Evolutionary conservation across 2,113 vertebrate species (phyloP), one percentile per base, ranked within the genome.

Genomic region (Irena cyanogastra): DNA sequence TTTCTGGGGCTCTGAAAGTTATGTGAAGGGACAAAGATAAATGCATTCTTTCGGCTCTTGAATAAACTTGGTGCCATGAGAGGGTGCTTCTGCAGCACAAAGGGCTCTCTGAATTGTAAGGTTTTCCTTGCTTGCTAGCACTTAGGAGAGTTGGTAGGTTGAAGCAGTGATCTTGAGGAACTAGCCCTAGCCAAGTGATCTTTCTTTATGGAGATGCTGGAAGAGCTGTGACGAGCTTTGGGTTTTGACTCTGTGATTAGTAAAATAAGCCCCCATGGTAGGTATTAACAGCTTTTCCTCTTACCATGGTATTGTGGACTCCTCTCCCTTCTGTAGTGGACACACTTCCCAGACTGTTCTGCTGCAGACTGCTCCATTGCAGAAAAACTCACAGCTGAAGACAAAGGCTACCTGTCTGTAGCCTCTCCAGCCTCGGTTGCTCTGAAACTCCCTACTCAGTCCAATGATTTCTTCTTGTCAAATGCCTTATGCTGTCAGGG

Each of bases 41-140:
- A 33, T 20, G 5, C 54, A 21, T 66, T 77, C 33, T 85, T 83
- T 83, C 30, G 44, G 35, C 47, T 82, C 54, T 47, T 41, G 11
- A 9, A 57, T 72, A 26, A 74, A 52, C 17, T 72, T 61, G 4
- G 50, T 70, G 60, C 79, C 52, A 26, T 52, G 12, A 72, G 82
- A 90, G 49, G 77, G 45, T 91, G 61, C 61, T 77, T 79, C 37
- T 92, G 60, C 47, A 80, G 16, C 61, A 72, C 35, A 7, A 2
- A 87, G 59, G 45, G 27, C 27, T 70, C 47, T 59, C 21, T 68
- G 83, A 56, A 17, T 23, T 53, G 23, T 21, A 9, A 89, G 71
- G 33, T 30, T 90, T 94, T 88, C 41, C n/a, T 31, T 47, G 45
- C 33, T 87, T 0, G 0, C 52, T 77, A 30, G 37, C 1, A 0